These are phyloP conservation scores for Orchestia grillus DNA, from an alignment of 1,140 invertebrate species.

Conservation along the genomic window DNA sequence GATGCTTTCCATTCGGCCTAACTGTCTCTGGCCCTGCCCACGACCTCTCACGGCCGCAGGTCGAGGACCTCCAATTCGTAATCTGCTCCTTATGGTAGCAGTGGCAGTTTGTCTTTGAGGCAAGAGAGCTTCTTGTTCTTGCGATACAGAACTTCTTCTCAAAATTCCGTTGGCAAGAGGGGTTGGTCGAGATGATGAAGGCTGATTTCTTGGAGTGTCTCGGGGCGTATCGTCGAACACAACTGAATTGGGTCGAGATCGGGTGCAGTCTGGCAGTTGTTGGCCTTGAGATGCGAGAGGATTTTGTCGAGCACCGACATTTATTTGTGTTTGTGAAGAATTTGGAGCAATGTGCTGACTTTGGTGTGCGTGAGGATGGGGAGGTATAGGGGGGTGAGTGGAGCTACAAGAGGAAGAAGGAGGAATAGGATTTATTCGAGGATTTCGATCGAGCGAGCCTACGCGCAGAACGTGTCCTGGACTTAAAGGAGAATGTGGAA, in stretches of 20 bases:
- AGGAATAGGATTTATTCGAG: conserved; percentile 51
- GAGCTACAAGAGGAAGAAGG: conserved; percentile 45
- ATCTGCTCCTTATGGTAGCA: conserved; percentile 66
- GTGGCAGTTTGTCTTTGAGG: conserved; percentile 62
- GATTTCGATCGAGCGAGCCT: conserved; percentile 62
- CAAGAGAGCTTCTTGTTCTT: conserved; percentile 66
- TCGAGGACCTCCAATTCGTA: conserved; percentile 58
- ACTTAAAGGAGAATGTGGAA: conserved; percentile 62
- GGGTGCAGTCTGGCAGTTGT: conserved; percentile 61
- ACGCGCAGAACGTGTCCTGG: conserved; percentile 65
- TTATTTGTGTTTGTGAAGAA: conserved; percentile 51
- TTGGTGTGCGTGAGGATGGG: conserved; percentile 29
- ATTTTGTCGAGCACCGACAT: conserved; percentile 53
- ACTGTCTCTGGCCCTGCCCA: conserved; percentile 42
- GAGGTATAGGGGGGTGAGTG: conserved; percentile 58
- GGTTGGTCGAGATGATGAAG: conserved; percentile 57
- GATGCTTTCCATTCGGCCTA: conserved; percentile 66
- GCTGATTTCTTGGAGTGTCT: conserved; percentile 59
- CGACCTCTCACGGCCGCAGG: conserved; percentile 32
- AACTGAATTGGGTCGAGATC: conserved; percentile 66
- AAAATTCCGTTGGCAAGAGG: conserved; percentile 67
- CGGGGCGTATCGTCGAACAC: conserved; percentile 66
- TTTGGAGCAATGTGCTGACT: conserved; percentile 16
- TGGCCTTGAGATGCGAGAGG: conserved; percentile 57
- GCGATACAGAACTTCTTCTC: conserved; percentile 63